Evolutionary conservation across 1,140 invertebrate species (phyloP).

Genomic region (Danaus plexippus): DNA sequence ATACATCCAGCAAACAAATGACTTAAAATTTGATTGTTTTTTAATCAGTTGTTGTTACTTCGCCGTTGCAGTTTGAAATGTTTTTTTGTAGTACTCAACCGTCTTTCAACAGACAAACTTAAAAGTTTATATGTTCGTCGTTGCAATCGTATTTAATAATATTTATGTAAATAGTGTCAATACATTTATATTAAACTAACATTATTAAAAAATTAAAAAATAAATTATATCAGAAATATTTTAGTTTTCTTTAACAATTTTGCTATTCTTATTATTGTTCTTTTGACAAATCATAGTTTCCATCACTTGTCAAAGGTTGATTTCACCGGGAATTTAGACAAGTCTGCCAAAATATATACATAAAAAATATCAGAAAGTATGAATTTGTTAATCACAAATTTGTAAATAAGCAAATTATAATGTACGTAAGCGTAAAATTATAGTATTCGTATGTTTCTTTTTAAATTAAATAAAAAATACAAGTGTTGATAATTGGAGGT

Average conservation of each 20-base stretch:
- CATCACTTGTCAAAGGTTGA: no score
- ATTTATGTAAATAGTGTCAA: neutral
- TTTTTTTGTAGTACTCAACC: conserved; percentile 11
- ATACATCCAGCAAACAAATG: conserved; percentile 32
- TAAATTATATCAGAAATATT: neutral
- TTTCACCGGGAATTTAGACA: no score
- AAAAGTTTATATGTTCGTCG: neutral
- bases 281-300: no score
- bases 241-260: neutral
- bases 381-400: no score
- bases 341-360: no score
- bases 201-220: conserved; percentile 1
- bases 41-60: conserved; percentile 22
- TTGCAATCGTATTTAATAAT: neutral
- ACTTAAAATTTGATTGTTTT: conserved; percentile 22
- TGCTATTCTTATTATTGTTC: neutral
- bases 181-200: conserved; percentile 1
- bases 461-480: no score
- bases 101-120: conserved; percentile 1
- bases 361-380: no score
- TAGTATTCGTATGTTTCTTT: no score
- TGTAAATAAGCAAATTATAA: no score
- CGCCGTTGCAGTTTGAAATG: conserved; percentile 36
- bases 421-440: no score
- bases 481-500: no score